phyloP scores from a whole-genome alignment of 2,888 invertebrate genomes.

The Thereva unica region DNA sequence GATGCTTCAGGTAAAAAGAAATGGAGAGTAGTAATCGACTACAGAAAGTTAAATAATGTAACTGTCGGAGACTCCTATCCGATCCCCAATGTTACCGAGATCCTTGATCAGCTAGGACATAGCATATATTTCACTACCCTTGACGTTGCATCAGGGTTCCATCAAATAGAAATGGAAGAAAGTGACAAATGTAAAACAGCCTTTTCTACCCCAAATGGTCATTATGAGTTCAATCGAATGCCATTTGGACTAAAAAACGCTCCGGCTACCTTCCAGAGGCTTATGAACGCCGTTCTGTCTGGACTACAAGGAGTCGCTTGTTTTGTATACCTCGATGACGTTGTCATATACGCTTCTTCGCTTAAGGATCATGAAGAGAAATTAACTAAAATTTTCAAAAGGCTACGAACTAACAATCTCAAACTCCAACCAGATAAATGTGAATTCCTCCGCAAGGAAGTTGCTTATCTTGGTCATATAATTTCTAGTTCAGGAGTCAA shows the following conservation, averaged over 20 bases:
- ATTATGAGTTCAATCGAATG: conserved; percentile 28
- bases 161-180: conserved; percentile 38
- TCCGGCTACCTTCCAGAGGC: conserved; percentile 52
- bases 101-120: conserved; percentile 40
- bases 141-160: conserved; percentile 41
- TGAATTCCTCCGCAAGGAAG: conserved; percentile 44
- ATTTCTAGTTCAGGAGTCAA: conserved; percentile 47
- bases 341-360: not conserved
- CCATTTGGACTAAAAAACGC: conserved; percentile 49
- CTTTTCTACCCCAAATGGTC: not conserved
- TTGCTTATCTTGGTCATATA: conserved; percentile 45
- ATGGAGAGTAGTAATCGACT: conserved; percentile 43
- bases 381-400: conserved; percentile 27
- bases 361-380: not conserved
- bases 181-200: conserved; percentile 39
- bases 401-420: conserved; percentile 41
- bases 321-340: not conserved
- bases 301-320: conserved; percentile 46
- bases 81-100: conserved; percentile 40
- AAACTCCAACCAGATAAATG: conserved; percentile 46
- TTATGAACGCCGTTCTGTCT: conserved; percentile 39
- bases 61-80: conserved; percentile 46
- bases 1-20: conserved; percentile 41
- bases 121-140: conserved; percentile 40
- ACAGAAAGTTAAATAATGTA: conserved; percentile 40